phyloP scores from a whole-genome alignment of 2,888 invertebrate species.

The Lysandra coridon region DNA sequence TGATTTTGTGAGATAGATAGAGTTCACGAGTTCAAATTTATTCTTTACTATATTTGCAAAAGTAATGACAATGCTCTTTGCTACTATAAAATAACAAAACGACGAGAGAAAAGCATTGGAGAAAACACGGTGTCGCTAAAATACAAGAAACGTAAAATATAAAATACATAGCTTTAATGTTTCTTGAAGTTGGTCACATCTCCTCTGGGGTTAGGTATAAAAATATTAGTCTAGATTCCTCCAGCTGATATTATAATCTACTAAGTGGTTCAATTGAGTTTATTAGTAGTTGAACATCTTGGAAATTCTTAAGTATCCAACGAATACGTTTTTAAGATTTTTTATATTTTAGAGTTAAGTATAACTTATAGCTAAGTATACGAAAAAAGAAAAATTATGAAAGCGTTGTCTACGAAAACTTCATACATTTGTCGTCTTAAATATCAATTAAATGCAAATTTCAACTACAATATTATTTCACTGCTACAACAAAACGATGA shows the following conservation, averaged over 20 bases:
- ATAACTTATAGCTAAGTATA: no score
- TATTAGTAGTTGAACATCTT: neutral
- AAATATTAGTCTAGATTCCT: conserved; percentile 7
- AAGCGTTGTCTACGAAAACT: no score
- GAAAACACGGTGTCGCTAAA: neutral
- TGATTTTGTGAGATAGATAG: no score
- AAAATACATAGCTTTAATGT: neutral
- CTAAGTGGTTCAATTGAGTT: neutral
- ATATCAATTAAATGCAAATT: no score
- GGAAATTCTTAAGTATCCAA: neutral
- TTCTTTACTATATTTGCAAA: no score
- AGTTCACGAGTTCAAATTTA: no score
- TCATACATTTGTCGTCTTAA: no score
- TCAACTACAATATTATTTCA: no score
- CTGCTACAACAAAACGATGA: no score
- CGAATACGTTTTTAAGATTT: neutral
- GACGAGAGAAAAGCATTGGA: neutral
- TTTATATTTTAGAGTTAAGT: no score
- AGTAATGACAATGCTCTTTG: no score
- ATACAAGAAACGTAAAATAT: neutral
- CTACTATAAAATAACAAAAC: neutral
- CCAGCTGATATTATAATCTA: neutral
- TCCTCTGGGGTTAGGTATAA: neutral
- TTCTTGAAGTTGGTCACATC: neutral
- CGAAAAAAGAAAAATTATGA: no score